Conservation (phyloP, 2,113 vertebrate genomes). For the Macaca nemestrina region DNA sequence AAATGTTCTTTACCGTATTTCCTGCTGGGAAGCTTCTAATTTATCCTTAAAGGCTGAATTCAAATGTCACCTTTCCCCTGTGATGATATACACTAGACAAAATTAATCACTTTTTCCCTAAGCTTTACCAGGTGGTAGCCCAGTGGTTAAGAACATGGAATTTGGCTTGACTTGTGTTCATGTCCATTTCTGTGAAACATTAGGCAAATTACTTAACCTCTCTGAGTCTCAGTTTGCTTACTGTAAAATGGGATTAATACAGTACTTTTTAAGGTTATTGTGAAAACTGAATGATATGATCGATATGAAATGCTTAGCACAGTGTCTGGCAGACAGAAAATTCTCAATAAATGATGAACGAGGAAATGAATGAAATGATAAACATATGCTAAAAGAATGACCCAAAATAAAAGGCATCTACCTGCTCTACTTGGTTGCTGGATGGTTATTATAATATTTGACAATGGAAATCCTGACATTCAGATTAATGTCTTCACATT, state of each 20-base stretch:
- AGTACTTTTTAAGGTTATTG: background rate
- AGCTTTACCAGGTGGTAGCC: background rate
- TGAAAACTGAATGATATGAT: background rate
- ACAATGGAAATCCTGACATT: background rate
- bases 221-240: background rate
- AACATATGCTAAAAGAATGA: background rate
- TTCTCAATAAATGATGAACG: background rate
- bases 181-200: background rate
- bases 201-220: background rate
- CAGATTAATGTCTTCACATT: background rate
- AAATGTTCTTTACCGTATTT: background rate
- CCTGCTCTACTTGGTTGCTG: background rate
- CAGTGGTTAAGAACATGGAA: background rate
- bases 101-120: background rate
- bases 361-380: background rate
- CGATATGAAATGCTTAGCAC: background rate
- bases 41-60: background rate
- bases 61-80: background rate
- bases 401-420: background rate
- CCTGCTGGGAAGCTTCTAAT: background rate
- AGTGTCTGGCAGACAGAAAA: background rate
- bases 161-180: background rate
- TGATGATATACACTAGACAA: background rate
- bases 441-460: background rate
- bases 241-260: background rate